These are phyloP conservation scores for Asbolus verrucosus DNA, from an alignment of 1,140 invertebrate species.

Conservation along the genomic window DNA sequence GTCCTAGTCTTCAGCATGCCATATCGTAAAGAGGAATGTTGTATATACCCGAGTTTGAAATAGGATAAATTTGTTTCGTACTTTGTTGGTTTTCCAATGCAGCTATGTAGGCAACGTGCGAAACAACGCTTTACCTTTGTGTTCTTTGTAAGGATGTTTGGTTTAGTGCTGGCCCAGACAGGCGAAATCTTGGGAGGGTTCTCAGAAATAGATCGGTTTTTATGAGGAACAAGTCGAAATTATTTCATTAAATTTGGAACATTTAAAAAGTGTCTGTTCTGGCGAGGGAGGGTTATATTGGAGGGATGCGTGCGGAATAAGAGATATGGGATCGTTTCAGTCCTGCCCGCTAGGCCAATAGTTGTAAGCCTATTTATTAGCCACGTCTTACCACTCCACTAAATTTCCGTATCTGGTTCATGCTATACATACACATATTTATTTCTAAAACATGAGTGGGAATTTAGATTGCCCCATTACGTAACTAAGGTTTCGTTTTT, in stretches of 20 bases:
- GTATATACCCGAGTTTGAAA: slow-evolving; percentile 17
- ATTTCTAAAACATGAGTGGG: slow-evolving; percentile 44
- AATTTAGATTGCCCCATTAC: slow-evolving; percentile 45
- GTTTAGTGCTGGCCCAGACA: slow-evolving; percentile 2
- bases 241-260: slow-evolving; percentile 27
- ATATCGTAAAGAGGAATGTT: slow-evolving; percentile 2
- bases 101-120: slow-evolving; percentile 15
- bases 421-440: slow-evolving; percentile 46
- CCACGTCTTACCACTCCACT: slow-evolving; percentile 44
- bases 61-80: slow-evolving; percentile 18
- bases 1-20: not conserved
- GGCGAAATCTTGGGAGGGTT: slow-evolving; percentile 9
- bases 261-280: slow-evolving; percentile 27
- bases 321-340: slow-evolving; percentile 35
- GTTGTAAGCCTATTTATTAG: slow-evolving; percentile 45
- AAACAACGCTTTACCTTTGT: slow-evolving; percentile 32
- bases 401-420: slow-evolving; percentile 44
- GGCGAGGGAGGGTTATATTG: slow-evolving; percentile 20
- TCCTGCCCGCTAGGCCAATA: slow-evolving; percentile 38
- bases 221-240: slow-evolving; percentile 30
- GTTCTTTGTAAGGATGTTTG: slow-evolving; percentile 21
- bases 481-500: slow-evolving; percentile 39
- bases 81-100: slow-evolving; percentile 7
- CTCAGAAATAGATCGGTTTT: not conserved
- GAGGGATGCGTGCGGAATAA: slow-evolving; percentile 39